A percentile compares a stretch with the other conserved stretches of the same genome.
phyloP scores from a whole-genome alignment of 2,113 vertebrate species.

The Pituophis catenifer region DNA sequence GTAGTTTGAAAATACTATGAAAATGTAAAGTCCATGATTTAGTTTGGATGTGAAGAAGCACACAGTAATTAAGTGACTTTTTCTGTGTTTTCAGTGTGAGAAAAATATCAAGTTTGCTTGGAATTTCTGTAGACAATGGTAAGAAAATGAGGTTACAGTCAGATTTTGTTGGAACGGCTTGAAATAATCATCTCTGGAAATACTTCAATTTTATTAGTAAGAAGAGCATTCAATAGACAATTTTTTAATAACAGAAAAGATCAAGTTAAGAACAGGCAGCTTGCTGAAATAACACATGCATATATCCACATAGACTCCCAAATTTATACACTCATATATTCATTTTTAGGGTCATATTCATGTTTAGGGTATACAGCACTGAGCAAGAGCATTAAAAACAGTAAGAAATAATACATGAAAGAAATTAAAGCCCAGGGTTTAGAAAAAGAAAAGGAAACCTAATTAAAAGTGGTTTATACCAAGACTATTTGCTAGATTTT shows the following conservation, averaged over 20 bases:
- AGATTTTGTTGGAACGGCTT: slow-evolving; percentile 69
- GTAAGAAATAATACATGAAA: background rate
- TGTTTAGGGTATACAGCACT: background rate
- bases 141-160: slow-evolving; percentile 85
- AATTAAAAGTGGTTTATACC: background rate
- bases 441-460: background rate
- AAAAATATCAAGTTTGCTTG: slow-evolving; percentile 99
- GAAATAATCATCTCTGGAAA: slow-evolving; percentile 26
- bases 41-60: slow-evolving; percentile 69
- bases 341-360: background rate
- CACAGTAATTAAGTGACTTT: slow-evolving; percentile 88
- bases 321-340: background rate
- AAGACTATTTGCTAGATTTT: background rate
- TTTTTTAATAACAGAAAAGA: background rate
- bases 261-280: background rate
- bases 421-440: background rate
- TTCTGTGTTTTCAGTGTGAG: slow-evolving; percentile 99
- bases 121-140: slow-evolving; percentile 99
- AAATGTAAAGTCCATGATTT: slow-evolving; percentile 64
- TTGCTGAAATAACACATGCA: background rate
- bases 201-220: background rate
- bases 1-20: slow-evolving; percentile 44
- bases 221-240: background rate
- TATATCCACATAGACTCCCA: background rate
- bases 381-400: background rate